Evolutionary conservation across 2,888 invertebrate species (phyloP), one percentile per base, ranked within the genome.

Genomic region (Tryphoninae sp.): DNA sequence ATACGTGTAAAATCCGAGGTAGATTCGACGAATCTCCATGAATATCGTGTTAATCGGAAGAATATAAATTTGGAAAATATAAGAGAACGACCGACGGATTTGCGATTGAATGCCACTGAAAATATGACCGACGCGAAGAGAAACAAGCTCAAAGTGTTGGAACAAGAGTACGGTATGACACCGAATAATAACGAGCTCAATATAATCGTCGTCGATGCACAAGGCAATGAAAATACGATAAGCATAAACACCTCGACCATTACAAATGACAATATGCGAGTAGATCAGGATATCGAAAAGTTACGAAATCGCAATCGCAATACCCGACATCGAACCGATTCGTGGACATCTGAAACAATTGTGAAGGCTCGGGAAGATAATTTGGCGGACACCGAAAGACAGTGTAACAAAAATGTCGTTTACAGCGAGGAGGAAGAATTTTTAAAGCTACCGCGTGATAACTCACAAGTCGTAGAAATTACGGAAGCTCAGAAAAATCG

Each of bases 71-170:
- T 33, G 26, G 55, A 19, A 42, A 23, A 26, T 40, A 59, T 75
- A 68, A 40, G 13, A 49, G 81, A 22, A 61, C 42, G 58, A 13
- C 23, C 65, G 61, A 58, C 59, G 16, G 62, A 78, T 51, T 64
- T 86, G 67, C 72, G 80, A 78, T 72, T 85, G 71, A 26, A 71
- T 3, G 87, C 88, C 68, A 86, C 87, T 0, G 92, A 93, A 2
- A 93, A 94, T 1, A 93, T 95, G 78, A 94, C 93, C 13, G 94
- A 94, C 76, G 95, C 95, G 0, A 91, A 95, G 82, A 90, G 92
- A 68, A 95, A 95, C 86, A 95, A 94, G 89, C 87, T 94, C 22
- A 95, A 93, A 89, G 93, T 95, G 1, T 89, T 95, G 76, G 93
- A 94, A 2, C 93, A 94, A 0, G 95, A 95, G 88, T 95, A 94